Conservation (phyloP, 2,113 vertebrate genomes). For the Oncorhynchus mykiss region DNA sequence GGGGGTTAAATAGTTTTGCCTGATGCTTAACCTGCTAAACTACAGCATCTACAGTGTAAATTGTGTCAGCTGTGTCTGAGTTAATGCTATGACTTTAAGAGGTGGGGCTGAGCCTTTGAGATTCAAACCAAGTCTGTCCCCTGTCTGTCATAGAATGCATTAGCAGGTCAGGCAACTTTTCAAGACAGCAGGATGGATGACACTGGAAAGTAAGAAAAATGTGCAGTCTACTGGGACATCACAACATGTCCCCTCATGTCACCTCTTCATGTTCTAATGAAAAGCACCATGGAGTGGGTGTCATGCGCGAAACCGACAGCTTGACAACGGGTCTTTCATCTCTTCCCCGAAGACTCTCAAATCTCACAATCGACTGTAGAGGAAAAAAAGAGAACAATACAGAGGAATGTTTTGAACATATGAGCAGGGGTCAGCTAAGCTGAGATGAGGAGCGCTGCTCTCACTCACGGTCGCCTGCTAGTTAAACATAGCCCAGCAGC, state of each 20-base stretch:
- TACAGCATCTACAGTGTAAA: no score
- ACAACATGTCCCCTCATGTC: conserved; percentile 39
- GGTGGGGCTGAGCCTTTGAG: conserved; percentile 29
- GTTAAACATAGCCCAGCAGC: conserved; percentile 69
- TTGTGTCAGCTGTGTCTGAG: no score
- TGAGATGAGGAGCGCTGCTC: conserved; percentile 41
- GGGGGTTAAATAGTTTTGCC: neutral
- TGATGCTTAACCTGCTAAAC: neutral
- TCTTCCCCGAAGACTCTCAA: conserved; percentile 46
- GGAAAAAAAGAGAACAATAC: conserved; percentile 39
- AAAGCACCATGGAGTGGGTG: conserved; percentile 35
- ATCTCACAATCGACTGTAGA: conserved; percentile 41
- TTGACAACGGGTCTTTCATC: conserved; percentile 60
- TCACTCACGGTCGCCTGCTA: conserved; percentile 61
- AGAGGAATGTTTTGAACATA: conserved; percentile 43
- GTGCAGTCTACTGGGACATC: conserved; percentile 64
- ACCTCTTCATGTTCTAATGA: conserved; percentile 58
- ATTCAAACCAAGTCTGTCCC: conserved; percentile 11
- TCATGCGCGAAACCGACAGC: conserved; percentile 59
- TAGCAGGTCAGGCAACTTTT: conserved; percentile 53
- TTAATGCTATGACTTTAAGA: conserved; percentile 3
- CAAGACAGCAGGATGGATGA: conserved; percentile 55
- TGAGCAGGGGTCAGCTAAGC: conserved; percentile 29
- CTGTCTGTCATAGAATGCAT: conserved; percentile 33
- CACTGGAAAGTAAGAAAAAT: conserved; percentile 43